phyloP scores from a whole-genome alignment of 2,797 vertebrate genomes.

The Channa striata region DNA sequence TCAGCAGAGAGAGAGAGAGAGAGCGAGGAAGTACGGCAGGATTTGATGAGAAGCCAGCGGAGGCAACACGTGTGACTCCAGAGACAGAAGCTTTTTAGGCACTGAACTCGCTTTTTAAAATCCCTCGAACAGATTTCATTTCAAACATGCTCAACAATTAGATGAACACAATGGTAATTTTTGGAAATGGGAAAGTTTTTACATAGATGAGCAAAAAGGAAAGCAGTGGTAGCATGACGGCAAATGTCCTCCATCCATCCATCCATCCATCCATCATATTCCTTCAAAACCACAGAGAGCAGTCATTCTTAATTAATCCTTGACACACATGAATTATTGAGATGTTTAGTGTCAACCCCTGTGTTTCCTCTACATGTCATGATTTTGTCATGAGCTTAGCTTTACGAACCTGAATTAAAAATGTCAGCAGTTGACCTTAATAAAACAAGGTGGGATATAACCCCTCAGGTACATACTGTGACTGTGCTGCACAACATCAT shows the following conservation, averaged over 20 bases:
- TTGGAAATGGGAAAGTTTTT: constrained; percentile 37
- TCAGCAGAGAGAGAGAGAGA: neutral
- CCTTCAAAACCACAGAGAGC: constrained; percentile 30
- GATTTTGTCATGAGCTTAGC: constrained; percentile 65
- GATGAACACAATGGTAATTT: constrained; percentile 26
- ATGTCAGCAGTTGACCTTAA: constrained; percentile 78
- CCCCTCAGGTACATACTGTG: constrained; percentile 38
- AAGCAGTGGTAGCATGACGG: constrained; percentile 15
- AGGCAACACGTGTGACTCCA: constrained; percentile 40
- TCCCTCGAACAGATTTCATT: constrained; percentile 12
- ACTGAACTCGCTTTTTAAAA: constrained; percentile 35
- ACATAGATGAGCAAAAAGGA: constrained; percentile 6
- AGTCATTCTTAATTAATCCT: constrained; percentile 57
- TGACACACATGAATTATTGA: constrained; percentile 70
- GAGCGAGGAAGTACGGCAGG: constrained; percentile 17
- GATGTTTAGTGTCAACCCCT: constrained; percentile 37
- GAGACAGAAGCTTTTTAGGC: constrained; percentile 34
- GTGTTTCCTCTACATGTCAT: constrained; percentile 66
- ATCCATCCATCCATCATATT: constrained; percentile 16
- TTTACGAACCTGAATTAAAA: constrained; percentile 66
- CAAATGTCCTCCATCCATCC: constrained; percentile 16
- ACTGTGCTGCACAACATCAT: constrained; percentile 28
- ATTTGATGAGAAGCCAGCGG: constrained; percentile 47
- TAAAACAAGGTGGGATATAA: constrained; percentile 63
- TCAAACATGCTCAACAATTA: constrained; percentile 34